Evolutionary conservation across 2,113 vertebrate species (phyloP).

Genomic region (Anhinga anhinga): DNA sequence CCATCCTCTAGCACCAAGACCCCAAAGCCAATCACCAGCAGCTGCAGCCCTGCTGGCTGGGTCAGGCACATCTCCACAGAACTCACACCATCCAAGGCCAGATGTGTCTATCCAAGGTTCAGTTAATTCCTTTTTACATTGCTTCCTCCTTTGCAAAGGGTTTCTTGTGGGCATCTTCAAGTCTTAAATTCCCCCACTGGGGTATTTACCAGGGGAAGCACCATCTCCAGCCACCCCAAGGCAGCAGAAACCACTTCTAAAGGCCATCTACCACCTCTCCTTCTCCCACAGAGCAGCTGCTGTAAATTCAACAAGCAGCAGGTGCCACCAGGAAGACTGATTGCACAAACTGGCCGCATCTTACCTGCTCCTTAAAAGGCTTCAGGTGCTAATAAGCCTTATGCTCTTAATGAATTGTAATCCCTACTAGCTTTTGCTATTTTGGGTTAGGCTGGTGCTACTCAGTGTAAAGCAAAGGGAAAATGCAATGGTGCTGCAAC

Average conservation of each 20-base stretch:
- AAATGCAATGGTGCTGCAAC: fast-evolving
- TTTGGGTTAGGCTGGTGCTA: background rate
- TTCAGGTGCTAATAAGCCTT: background rate
- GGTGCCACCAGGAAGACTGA: background rate
- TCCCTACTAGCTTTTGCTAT: background rate
- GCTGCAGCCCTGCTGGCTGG: background rate
- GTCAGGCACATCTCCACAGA: background rate
- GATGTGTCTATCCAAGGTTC: fast-evolving
- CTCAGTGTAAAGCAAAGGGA: background rate
- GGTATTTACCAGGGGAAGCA: fast-evolving
- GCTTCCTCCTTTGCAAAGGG: fast-evolving
- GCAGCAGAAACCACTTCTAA: background rate
- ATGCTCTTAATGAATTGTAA: background rate
- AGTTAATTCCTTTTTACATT: background rate
- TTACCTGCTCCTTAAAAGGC: background rate
- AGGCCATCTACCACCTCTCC: fast-evolving
- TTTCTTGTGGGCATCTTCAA: background rate
- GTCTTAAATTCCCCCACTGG: fast-evolving
- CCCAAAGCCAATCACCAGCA: background rate
- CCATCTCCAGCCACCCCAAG: fast-evolving
- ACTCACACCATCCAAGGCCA: background rate
- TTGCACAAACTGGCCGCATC: background rate
- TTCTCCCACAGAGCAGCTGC: background rate
- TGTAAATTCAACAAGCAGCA: background rate
- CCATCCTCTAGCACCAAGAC: background rate